Base-by-base conservation (phyloP, 2,797 vertebrate species). In the Carapus acus region DNA sequence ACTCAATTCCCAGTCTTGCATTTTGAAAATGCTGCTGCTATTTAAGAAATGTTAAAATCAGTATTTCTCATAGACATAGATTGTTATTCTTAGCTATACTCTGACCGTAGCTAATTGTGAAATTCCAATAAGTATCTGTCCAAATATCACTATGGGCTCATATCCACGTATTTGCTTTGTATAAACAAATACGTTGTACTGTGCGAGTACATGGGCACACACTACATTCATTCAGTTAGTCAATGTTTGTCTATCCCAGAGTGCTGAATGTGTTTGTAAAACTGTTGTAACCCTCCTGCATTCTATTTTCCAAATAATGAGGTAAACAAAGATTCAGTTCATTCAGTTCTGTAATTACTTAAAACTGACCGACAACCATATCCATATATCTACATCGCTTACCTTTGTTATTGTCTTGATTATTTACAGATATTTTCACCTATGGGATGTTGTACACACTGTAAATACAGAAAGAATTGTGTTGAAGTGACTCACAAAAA, bases 91-190 rank as follows among this genome's bases (percentile, higher is more conserved):
- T 67, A 49, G 37, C 56, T 20, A 55, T 60, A 60, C 68, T 57
- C 39, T 43, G 51, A 49, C 33, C 44, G 62, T 34, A 64, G 62
- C 52, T 70, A 56, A 77, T 65, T 72, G 65, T 77, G 71, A 81
- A 86, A 81, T 81, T 83, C 79, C 76, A 76, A 44, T 53, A 77
- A 9, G 2, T 43, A 58, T 74, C 76, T 50, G 54, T 73, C 43
- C n/a, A 76, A 55, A 63, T 62, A 62, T 63, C 19, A 57, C 38
- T n/a, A 45, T 48, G 16, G 17, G 41, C 54, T 62, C 27, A 8
- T 43, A 69, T 67, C 82, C 58, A 78, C 65, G 71, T 78, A 78
- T 81, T 80, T 83, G 57, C 50, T 31, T 49, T 63, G 53, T 60
- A 61, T 33, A 77, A 80, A 73, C 51, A 80, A 76, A 79, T 66